Evolutionary conservation across 2,113 vertebrate genomes (phyloP).

Genomic region (Nanorana parkeri): DNA sequence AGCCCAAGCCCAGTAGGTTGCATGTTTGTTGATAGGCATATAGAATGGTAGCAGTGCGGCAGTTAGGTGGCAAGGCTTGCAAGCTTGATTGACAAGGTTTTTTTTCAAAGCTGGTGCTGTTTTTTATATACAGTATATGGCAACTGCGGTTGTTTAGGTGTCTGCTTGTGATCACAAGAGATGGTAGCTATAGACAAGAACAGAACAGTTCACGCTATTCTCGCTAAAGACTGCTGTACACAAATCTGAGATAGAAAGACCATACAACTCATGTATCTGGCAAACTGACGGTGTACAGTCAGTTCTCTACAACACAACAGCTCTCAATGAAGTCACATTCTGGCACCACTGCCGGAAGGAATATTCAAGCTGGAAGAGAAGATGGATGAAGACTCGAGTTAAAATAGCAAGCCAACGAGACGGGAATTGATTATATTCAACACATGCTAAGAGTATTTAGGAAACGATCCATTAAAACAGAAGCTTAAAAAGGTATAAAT

Average conservation of each 20-base stretch:
- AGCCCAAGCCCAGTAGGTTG: no score
- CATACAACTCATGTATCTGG: constrained; percentile 23
- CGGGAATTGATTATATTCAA: constrained; percentile 37
- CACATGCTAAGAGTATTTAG: constrained; percentile 49
- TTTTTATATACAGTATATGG: no score
- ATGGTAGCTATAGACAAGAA: no score
- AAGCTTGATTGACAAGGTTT: no score
- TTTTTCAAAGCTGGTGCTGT: no score
- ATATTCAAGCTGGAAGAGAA: constrained; percentile 39
- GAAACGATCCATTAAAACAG: constrained; percentile 52
- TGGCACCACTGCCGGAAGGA: constrained; percentile 45
- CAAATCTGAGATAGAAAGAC: not conserved
- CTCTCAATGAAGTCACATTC: constrained; percentile 40
- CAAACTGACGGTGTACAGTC: not conserved
- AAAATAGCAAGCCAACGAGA: constrained; percentile 29
- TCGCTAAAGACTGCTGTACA: no score
- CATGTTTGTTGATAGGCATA: no score
- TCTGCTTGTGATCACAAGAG: no score
- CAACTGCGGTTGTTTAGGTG: no score
- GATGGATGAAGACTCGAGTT: constrained; percentile 38
- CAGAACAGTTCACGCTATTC: no score
- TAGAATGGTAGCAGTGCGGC: no score
- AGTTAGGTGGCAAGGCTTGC: no score
- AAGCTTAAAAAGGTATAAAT: constrained; percentile 35
- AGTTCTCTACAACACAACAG: constrained; percentile 26